phyloP scores from a whole-genome alignment of 1,140 invertebrate species.

The Lutraria rhynchaena region DNA sequence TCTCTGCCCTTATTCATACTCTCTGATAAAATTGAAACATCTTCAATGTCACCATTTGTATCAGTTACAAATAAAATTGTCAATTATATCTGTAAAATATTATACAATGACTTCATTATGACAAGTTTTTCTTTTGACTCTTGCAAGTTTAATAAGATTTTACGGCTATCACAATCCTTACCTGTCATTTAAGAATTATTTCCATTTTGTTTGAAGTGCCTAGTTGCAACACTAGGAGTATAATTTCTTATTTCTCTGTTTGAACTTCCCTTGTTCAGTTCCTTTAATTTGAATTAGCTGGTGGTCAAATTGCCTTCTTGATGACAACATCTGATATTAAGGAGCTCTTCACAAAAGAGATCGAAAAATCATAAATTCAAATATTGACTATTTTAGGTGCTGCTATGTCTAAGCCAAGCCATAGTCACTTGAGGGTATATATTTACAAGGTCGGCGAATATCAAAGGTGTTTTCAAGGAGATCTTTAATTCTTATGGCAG shows the following conservation, averaged over 20 bases:
- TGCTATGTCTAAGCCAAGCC: too few species aligned
- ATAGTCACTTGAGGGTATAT: too few species aligned
- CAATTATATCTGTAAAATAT: conserved; percentile 1
- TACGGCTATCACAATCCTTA: background rate
- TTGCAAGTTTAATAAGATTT: background rate
- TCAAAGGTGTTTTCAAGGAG: too few species aligned
- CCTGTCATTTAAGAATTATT: conserved; percentile 8
- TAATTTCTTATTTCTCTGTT: conserved; percentile 16
- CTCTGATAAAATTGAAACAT: conserved; percentile 2
- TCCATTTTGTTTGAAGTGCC: background rate
- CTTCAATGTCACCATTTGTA: conserved; percentile 24
- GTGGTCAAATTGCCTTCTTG: too few species aligned
- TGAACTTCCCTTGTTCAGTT: too few species aligned
- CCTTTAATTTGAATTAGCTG: too few species aligned
- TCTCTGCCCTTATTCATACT: background rate
- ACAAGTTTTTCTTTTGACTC: conserved; percentile 14
- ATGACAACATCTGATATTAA: too few species aligned
- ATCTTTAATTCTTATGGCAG: too few species aligned
- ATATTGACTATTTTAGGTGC: too few species aligned
- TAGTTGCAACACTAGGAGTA: background rate
- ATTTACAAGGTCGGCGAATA: too few species aligned
- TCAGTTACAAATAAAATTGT: conserved; percentile 26
- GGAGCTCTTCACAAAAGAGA: too few species aligned
- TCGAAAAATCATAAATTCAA: too few species aligned
- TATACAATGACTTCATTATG: conserved; percentile 22